Evolutionary conservation across 2,113 vertebrate genomes (phyloP), one percentile per base, ranked within the genome.

Genomic region (Tetraodon nigroviridis): DNA sequence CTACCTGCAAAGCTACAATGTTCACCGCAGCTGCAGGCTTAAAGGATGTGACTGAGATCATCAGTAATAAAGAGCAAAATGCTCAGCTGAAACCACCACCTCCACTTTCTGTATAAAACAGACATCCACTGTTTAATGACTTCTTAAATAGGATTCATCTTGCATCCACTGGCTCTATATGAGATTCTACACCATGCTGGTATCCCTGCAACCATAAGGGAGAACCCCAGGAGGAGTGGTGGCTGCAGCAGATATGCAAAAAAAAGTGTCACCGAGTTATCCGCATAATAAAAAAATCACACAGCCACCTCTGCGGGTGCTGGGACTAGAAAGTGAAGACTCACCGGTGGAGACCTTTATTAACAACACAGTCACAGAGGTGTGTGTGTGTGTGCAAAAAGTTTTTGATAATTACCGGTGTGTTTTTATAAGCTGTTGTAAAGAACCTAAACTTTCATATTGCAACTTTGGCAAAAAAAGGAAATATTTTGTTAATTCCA

Each of bases 231-330:
- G 57, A 65, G 51, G 60, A 59, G 52, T 47, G 27, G 58, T 58
- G 17, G 22, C 42, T 55, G 56, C 56, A 67, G 53, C 52, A 60
- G 71, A 71, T 37, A 68, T 48, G 67, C 42, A 37, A 24, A 72
- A 55, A 63, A 72, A 75, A 75, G 66, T 61, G 51, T 51, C 56
- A 59, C 29, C 49, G 32, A 66, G 64, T 42, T 67, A 67, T 69
- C 61, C 61, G 53, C 71, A 67, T 22, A 60, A 66, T 65, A 66
- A 44, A 27, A 27, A 27, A 27, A 24, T 5, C 22, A 75, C 45
- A 58, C 68, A 69, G 42, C 59, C 24, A 62, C 57, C 16, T 55
- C 51, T 54, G 79, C 32, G 32, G 27, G 50, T 54, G 51, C 64
- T 63, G 27, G 18, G 55, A 19, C 48, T 55, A 55, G 57, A 46